A percentile compares a stretch with the other conserved stretches of the same genome.
Conservation (phyloP, 2,888 invertebrate species). For the Drosophila tripunctata region DNA sequence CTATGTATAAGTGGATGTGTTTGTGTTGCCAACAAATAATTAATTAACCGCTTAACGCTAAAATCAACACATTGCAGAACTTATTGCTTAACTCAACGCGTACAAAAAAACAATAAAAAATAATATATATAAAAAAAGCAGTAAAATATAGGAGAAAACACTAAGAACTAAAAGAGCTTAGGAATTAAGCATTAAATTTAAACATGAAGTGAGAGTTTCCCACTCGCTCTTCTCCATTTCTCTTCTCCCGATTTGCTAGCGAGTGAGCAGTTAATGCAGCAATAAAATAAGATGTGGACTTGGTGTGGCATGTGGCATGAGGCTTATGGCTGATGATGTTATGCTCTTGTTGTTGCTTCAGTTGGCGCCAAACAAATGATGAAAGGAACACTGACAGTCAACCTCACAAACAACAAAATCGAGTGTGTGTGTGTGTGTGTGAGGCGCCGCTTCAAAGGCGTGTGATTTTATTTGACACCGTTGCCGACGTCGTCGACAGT, state of each 20-base stretch:
- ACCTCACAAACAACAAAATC: neutral
- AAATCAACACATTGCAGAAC: slow-evolving; percentile 50
- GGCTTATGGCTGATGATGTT: slow-evolving; percentile 44
- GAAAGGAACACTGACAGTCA: slow-evolving; percentile 69
- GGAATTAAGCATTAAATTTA: slow-evolving; percentile 68
- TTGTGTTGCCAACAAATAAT: slow-evolving; percentile 55
- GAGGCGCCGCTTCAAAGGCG: slow-evolving; percentile 70
- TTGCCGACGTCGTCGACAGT: slow-evolving; percentile 84
- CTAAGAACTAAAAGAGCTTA: slow-evolving; percentile 68
- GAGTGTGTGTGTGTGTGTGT: neutral
- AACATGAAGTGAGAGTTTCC: slow-evolving; percentile 67
- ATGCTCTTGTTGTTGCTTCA: slow-evolving; percentile 16
- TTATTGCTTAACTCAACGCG: slow-evolving; percentile 43
- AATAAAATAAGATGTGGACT: slow-evolving; percentile 50
- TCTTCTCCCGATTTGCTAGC: too few relatives aligned
- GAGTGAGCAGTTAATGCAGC: slow-evolving; percentile 52
- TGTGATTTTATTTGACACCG: slow-evolving; percentile 61
- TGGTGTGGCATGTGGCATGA: slow-evolving; percentile 40
- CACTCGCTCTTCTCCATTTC: slow-evolving; percentile 19
- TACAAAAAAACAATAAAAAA: slow-evolving; percentile 47
- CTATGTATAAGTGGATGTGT: slow-evolving; percentile 10
- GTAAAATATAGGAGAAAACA: slow-evolving; percentile 26
- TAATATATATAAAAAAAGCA: slow-evolving; percentile 25
- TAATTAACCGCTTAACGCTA: slow-evolving; percentile 60
- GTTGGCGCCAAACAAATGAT: slow-evolving; percentile 45